Evolutionary conservation across 2,888 invertebrate genomes (phyloP).

Genomic region (Meiosimyza platycephala): DNA sequence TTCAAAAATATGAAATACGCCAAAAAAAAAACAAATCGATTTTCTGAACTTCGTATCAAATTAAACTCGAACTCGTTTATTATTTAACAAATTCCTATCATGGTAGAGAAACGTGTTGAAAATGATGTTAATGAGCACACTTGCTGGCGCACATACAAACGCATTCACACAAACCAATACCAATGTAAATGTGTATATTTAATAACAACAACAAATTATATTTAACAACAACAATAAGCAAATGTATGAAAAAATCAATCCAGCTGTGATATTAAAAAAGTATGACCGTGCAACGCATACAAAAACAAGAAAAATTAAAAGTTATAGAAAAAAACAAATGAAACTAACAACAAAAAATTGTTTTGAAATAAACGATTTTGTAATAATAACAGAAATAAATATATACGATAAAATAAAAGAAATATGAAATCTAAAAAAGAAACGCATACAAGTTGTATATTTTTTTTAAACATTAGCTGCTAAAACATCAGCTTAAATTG

Average conservation of each 20-base stretch:
- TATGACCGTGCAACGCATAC: conserved; percentile 49
- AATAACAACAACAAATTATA: conserved; percentile 50
- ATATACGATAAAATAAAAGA: conserved; percentile 34
- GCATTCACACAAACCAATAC: conserved; percentile 7
- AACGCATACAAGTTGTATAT: no score
- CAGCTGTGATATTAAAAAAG: conserved; percentile 57
- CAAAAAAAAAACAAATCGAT: no score
- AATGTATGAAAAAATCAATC: conserved; percentile 48
- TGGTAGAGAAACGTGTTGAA: not conserved
- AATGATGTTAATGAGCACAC: not conserved
- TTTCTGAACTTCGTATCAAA: no score
- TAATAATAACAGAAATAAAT: conserved; percentile 33
- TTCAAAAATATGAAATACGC: no score
- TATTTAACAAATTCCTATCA: no score
- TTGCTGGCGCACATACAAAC: conserved; percentile 15
- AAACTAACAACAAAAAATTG: not conserved
- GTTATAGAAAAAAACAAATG: conserved; percentile 10
- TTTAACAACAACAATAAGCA: conserved; percentile 36
- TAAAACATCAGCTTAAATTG: no score
- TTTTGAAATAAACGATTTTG: conserved; percentile 31
- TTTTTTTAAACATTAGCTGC: no score
- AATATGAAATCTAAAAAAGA: conserved; percentile 24
- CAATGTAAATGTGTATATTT: conserved; percentile 49
- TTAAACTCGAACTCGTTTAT: no score
- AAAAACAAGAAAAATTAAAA: conserved; percentile 30